Evolutionary conservation across 35 echinoderm and acorn worm genomes (phyloP).

Genomic region (Lytechinus pictus): DNA sequence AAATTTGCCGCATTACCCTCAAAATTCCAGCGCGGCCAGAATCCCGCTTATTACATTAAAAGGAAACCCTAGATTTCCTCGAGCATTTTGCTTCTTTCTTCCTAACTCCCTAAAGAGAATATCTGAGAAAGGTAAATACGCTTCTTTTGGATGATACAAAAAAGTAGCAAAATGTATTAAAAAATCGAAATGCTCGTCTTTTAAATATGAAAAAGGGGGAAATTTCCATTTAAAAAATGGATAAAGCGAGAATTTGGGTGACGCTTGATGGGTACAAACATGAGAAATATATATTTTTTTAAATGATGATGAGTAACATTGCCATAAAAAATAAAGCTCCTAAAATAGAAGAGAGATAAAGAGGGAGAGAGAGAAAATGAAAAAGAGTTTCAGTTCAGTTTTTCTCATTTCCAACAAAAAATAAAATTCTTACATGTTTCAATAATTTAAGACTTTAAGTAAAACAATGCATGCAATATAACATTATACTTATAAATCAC

Average conservation of each 20-base stretch:
- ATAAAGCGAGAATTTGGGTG: background rate
- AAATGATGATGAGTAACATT: background rate
- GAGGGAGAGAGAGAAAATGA: too few relatives aligned
- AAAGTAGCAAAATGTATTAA: background rate
- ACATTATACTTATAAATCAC: too few relatives aligned
- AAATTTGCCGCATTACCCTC: conserved; percentile 50
- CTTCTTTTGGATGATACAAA: background rate
- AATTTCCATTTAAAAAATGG: background rate
- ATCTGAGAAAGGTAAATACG: conserved; percentile 39
- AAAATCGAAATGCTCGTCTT: background rate
- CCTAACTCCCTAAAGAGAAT: conserved; percentile 42
- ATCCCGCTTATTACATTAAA: conserved; percentile 51
- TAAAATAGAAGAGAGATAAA: background rate
- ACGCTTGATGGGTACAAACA: background rate
- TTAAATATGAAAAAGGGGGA: background rate
- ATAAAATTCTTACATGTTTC: too few relatives aligned
- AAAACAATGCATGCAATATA: too few relatives aligned
- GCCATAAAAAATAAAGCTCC: background rate
- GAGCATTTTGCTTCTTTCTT: conserved; percentile 37
- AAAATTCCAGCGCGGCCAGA: conserved; percentile 40
- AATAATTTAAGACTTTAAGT: too few relatives aligned
- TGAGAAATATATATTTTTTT: background rate
- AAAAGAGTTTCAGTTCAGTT: too few relatives aligned
- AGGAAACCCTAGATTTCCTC: conserved; percentile 54
- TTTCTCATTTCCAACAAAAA: too few relatives aligned